Base-by-base conservation (phyloP, 1,140 invertebrate species). In the Oreohelix idahoensis region DNA sequence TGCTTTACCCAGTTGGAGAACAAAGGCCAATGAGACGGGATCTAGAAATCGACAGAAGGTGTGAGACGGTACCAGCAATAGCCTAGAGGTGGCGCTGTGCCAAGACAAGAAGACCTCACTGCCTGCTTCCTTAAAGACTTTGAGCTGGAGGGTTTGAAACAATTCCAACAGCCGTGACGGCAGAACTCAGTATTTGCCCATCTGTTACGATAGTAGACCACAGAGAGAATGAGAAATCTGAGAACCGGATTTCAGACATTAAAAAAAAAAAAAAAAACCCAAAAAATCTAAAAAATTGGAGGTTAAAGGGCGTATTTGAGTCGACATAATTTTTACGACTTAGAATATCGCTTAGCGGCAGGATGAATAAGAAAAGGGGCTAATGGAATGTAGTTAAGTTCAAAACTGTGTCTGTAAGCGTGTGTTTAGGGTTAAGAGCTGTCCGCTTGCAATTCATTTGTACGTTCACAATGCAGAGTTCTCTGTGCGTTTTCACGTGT, bases 21-120 rank as follows among this genome's bases (percentile, higher is more conserved):
- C 32, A 71, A 71, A 71, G 69, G 32, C 13, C n/a, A 11, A 36
- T 1, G 69, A 39, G 69, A 35, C 10, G 53, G 23, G 23, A 58
- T 58, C 53, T 36, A 71, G 69, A 71, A 71, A 35, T 71, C 69
- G 69, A 71, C 69, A 71, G 69, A 71, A 35, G 53, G 53, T 58
- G 53, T 58, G 53, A 58, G 53, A 58, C 53, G 53, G 53, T 58
- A 58, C 53, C 53, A 58, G 53, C 53, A 71, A 71, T 71, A 4
- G 69, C 69, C 69, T 35, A 26, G 36, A 71, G 69, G 69, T 71
- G 69, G 69, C 69, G 69, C 69, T 35, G 69, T n/a, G 69, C 69
- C 13, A 10, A 58, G 53, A 58, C 53, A 58, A 58, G 53, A 58
- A 58, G 26, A 58, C 23, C 53, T 58, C 10, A 58, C 53, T 58